Evolutionary conservation across 2,113 vertebrate species (phyloP), one percentile per base, ranked within the genome.

Genomic region (Morone saxatilis): DNA sequence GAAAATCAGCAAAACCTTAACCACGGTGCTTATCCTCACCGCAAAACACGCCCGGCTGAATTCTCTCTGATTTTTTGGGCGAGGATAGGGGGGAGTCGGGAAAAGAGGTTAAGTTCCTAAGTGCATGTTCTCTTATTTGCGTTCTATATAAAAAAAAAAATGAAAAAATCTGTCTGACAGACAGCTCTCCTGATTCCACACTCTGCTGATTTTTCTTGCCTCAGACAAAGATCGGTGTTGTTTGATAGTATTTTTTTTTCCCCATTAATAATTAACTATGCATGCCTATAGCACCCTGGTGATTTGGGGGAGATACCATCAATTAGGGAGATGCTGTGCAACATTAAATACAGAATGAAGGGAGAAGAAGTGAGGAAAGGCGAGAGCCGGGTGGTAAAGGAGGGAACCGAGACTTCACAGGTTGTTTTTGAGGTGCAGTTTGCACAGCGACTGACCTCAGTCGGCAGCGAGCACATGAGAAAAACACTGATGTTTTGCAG

Each of bases 1-100:
- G 88, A 89, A 92, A 94, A 94, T 93, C 92, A 91, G 88, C 85
- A 86, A 89, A 92, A 94, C 86, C 90, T 93, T 86, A 91, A 89
- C 80, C 87, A 81, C 81, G 69, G 83, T 77, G 88, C 86, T 93
- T 85, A 91, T 93, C 83, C 76, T 80, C 73, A 16, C 45, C 62
- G 7, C 79, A 72, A 81, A 90, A 86, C 20, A 69, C 59, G 38
- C 67, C 67, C 80, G 68, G 17, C 78, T 89, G 90, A 84, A 93
- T 89, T 80, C 84, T 73, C 80, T 85, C 85, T 88, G 85, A 94
- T 92, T 89, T 31, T 87, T 68, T 48, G 69, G 76, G 80, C 17
- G 63, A 56, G 65, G 75, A 22, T 17, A 12, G 56, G 38, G 68
- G 80, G 65, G 76, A 74, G 68, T 38, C 62, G 38, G 69, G 76